Conservation (phyloP, 1,140 invertebrate species). For the Coboldia fuscipes region DNA sequence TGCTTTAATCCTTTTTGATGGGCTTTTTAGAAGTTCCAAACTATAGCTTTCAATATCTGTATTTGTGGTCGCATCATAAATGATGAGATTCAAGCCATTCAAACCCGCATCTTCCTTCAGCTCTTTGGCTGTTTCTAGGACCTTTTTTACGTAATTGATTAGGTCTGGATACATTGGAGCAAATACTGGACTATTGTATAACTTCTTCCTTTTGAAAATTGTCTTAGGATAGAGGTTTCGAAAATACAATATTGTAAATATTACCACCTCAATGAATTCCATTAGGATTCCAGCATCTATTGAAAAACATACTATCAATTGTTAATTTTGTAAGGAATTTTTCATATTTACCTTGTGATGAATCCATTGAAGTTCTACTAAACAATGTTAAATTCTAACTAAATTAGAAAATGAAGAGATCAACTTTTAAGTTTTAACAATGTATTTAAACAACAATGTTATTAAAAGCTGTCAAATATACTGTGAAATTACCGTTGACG, state of each 20-base stretch:
- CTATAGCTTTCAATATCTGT: constrained; percentile 9
- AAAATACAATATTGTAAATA: constrained; percentile 15
- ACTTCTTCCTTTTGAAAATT: constrained; percentile 13
- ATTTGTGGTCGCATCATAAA: constrained; percentile 9
- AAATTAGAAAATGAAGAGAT: too few relatives aligned
- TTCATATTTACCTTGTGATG: too few relatives aligned
- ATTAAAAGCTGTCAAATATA: too few relatives aligned
- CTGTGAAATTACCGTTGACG: too few relatives aligned
- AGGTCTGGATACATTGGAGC: constrained; percentile 13
- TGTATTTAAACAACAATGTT: too few relatives aligned
- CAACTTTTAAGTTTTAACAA: too few relatives aligned
- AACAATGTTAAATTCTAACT: too few relatives aligned
- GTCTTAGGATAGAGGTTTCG: constrained; percentile 14
- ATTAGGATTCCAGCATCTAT: too few relatives aligned
- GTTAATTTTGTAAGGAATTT: too few relatives aligned
- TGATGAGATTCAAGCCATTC: constrained; percentile 9
- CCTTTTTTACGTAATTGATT: constrained; percentile 12
- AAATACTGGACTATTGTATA: constrained; percentile 15
- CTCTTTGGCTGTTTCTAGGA: constrained; percentile 9
- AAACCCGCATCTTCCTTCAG: constrained; percentile 7
- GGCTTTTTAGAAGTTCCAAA: constrained; percentile 1
- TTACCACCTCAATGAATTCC: constrained; percentile 15
- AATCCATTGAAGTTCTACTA: too few relatives aligned
- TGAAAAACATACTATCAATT: too few relatives aligned
- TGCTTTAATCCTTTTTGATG: neutral